Base-by-base conservation (phyloP, 2,113 vertebrate species). In the Callipepla californica region DNA sequence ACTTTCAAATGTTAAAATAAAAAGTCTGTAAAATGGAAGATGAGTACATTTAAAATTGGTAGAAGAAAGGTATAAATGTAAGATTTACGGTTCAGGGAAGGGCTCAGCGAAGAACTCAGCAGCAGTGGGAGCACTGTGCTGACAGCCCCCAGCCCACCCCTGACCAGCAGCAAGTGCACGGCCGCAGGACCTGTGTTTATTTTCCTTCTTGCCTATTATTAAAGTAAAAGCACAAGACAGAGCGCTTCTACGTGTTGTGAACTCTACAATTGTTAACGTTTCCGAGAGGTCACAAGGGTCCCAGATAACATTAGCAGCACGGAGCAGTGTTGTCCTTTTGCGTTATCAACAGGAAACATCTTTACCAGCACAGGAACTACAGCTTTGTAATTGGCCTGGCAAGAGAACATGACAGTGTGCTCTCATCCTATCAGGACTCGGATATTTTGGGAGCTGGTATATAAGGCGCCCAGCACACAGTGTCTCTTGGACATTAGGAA, bases 311-410 rank as follows among this genome's bases (percentile, higher is more conserved):
- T 95, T 96, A 92, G 96, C 96, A 92, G 92, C 84, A 32, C 44
- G 93, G 92, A 72, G 97, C 85, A 62, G 3, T 81, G 75, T 93
- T 57, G 91, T 95, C 92, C 96, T 95, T 50, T 58, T 21, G 91
- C 34, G 67, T 98, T 99, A 99, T 99, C 99, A 94, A 98, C 98
- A 99, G 99, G 99, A 99, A 99, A 98, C 99, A 99, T 98, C 99
- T 99, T 98, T 98, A 95, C 90, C 98, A 58, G 98, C 84, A 96
- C 98, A 98, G 99, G 99, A 99, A 99, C 98, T 97, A 77, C 95
- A 97, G 96, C 97, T 97, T 97, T 97, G 98, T 98, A 97, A 98
- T 98, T 98, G 98, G 98, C 97, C 97, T 96, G 90, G 96, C 96
- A 97, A 98, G 96, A 98, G 98, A 98, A 98, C 97, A 95, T 97